Evolutionary conservation across 2,797 vertebrate genomes (phyloP).

Genomic region (Pristis pectinata): DNA sequence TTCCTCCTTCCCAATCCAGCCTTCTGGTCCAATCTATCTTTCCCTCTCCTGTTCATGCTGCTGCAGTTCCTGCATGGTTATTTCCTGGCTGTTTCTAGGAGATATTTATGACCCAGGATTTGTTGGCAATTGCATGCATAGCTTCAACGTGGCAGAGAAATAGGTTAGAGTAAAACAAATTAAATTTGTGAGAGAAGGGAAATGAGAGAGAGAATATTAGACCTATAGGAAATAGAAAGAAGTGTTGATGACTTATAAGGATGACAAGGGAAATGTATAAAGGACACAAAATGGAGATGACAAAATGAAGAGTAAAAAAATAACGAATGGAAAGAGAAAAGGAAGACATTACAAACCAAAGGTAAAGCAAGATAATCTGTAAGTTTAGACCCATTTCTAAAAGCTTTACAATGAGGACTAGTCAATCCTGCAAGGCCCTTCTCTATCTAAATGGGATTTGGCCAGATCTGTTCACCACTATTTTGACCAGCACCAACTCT

Average conservation of each 20-base stretch:
- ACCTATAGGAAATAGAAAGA: not conserved
- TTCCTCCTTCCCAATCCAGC: not conserved
- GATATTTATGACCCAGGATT: not conserved
- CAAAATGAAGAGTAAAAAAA: not conserved
- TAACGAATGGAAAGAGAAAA: not conserved
- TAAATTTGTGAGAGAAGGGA: not conserved
- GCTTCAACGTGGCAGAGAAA: not conserved
- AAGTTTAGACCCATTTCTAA: not conserved
- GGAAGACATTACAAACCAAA: constrained; percentile 6
- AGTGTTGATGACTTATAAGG: not conserved
- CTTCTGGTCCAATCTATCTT: not conserved
- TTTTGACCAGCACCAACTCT: too few species aligned
- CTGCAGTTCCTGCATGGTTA: too few species aligned
- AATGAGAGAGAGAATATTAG: not conserved
- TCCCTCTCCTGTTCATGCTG: not conserved
- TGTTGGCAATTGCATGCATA: not conserved
- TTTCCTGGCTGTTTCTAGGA: not conserved
- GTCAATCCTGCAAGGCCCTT: not conserved
- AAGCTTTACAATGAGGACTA: not conserved
- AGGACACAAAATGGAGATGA: not conserved
- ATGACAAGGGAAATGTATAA: not conserved
- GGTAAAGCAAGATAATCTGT: not conserved
- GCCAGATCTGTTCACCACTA: not conserved
- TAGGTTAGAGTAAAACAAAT: not conserved
- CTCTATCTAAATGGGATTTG: not conserved